Conservation (phyloP, 2,888 invertebrate species). For the Bembecia ichneumoniformis region DNA sequence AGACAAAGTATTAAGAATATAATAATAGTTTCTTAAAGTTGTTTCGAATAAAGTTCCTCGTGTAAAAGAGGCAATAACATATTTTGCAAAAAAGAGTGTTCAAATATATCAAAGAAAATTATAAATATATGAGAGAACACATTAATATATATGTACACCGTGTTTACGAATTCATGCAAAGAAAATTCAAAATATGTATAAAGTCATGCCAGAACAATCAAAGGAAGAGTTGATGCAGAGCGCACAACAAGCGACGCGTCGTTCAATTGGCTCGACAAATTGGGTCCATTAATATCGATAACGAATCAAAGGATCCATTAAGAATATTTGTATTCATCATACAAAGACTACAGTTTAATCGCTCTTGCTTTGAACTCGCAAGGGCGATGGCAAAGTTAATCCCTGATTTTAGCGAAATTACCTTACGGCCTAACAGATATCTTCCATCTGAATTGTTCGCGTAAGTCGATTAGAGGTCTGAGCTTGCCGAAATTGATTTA, state of each 20-base stretch:
- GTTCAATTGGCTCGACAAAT: slow-evolving; percentile 1
- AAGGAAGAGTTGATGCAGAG: slow-evolving; percentile 2
- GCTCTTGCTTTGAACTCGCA: slow-evolving; percentile 1
- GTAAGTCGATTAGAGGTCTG: slow-evolving; percentile 36
- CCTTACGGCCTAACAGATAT: slow-evolving; percentile 21
- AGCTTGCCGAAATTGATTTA: slow-evolving; percentile 46
- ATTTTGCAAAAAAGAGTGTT: too few relatives aligned
- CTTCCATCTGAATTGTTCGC: slow-evolving; percentile 38
- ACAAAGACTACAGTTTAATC: slow-evolving; percentile 2
- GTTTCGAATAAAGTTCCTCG: too few relatives aligned
- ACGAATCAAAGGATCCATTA: slow-evolving; percentile 3
- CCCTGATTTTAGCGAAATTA: slow-evolving; percentile 16
- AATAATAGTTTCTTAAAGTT: too few relatives aligned
- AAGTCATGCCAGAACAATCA: background rate
- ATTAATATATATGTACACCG: too few relatives aligned
- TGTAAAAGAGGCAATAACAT: too few relatives aligned
- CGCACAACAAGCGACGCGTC: background rate
- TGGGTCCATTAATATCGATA: slow-evolving; percentile 3
- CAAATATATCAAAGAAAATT: too few relatives aligned
- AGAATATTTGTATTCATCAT: background rate
- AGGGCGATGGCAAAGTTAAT: slow-evolving; percentile 1
- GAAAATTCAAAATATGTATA: background rate
- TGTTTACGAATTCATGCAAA: too few relatives aligned
- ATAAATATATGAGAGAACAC: too few relatives aligned
- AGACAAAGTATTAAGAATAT: too few relatives aligned